A percentile compares a stretch with the other conserved stretches of the same genome.
Evolutionary conservation across 2,888 invertebrate species (phyloP).

Genomic region (Unio pictorum): DNA sequence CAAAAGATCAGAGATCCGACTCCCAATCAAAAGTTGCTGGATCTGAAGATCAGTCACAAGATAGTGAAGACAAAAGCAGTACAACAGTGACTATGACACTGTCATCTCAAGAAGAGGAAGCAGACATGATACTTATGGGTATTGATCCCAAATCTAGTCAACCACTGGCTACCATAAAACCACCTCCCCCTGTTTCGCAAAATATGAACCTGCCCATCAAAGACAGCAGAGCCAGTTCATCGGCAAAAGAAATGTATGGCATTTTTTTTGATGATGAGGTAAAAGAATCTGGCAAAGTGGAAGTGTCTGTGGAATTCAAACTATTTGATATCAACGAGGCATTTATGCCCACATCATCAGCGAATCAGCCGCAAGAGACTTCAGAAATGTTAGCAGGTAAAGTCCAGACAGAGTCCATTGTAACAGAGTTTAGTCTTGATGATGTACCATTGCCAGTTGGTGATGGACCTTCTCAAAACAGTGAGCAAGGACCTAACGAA

Average conservation of each 20-base stretch:
- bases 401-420: too few species aligned
- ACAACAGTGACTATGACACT: background rate
- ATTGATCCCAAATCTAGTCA: conserved; percentile 32
- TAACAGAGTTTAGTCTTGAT: too few species aligned
- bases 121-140: conserved; percentile 44
- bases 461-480: too few species aligned
- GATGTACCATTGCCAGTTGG: too few species aligned
- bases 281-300: background rate
- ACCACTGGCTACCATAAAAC: conserved; percentile 30
- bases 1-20: background rate
- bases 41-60: background rate
- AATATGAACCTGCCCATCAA: conserved; percentile 8
- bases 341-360: too few species aligned
- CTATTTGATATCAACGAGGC: too few species aligned
- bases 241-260: conserved; percentile 17
- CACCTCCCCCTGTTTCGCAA: conserved; percentile 35
- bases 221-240: conserved; percentile 16
- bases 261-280: conserved; percentile 16
- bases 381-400: too few species aligned
- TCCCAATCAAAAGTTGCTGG: background rate
- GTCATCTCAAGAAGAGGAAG: conserved; percentile 15
- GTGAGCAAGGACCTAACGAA: too few species aligned
- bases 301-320: too few species aligned
- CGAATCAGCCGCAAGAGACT: too few species aligned
- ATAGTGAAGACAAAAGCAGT: background rate